A percentile compares a stretch with the other conserved stretches of the same genome.
phyloP scores from a whole-genome alignment of 1,140 invertebrate species.

The Sycophaga agraensis region DNA sequence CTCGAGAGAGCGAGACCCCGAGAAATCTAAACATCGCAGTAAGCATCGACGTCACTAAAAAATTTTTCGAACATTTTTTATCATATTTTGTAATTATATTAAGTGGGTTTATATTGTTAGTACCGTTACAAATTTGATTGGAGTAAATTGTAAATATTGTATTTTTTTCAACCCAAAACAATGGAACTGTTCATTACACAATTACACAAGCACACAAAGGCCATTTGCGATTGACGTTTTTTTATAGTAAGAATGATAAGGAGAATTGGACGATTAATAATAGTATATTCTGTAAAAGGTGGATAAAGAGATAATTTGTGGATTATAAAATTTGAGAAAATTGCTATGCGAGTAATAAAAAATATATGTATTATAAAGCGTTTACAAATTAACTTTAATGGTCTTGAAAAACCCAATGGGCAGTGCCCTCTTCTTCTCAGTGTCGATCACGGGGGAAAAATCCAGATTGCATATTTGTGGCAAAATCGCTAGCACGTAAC shows the following conservation, averaged over 20 bases:
- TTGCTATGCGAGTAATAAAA: slow-evolving; percentile 18
- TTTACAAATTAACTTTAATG: slow-evolving; percentile 26
- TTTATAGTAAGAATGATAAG: slow-evolving; percentile 11
- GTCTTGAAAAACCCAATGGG: slow-evolving; percentile 44
- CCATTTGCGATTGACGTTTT: slow-evolving; percentile 5
- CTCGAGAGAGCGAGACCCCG: slow-evolving; percentile 53
- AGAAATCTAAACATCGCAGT: slow-evolving; percentile 52
- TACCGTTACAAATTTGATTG: neutral
- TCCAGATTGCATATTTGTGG: slow-evolving; percentile 58
- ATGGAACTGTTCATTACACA: neutral
- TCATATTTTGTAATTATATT: slow-evolving; percentile 17
- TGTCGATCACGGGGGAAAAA: slow-evolving; percentile 50
- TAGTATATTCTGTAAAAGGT: slow-evolving; percentile 22
- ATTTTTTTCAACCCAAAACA: slow-evolving; percentile 7
- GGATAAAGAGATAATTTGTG: slow-evolving; percentile 10
- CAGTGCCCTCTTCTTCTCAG: slow-evolving; percentile 40
- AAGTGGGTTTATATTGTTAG: slow-evolving; percentile 2
- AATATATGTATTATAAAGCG: slow-evolving; percentile 15
- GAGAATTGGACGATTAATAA: slow-evolving; percentile 17
- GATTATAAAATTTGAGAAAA: slow-evolving; percentile 11
- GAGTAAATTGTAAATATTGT: slow-evolving; percentile 26
- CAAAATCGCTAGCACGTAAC: slow-evolving; percentile 53
- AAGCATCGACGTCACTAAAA: slow-evolving; percentile 45
- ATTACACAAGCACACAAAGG: slow-evolving; percentile 1
- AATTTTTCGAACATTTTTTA: slow-evolving; percentile 2